These are phyloP conservation scores for Epistrophe eligans DNA, from an alignment of 2,888 invertebrate species.

Conservation along the genomic window DNA sequence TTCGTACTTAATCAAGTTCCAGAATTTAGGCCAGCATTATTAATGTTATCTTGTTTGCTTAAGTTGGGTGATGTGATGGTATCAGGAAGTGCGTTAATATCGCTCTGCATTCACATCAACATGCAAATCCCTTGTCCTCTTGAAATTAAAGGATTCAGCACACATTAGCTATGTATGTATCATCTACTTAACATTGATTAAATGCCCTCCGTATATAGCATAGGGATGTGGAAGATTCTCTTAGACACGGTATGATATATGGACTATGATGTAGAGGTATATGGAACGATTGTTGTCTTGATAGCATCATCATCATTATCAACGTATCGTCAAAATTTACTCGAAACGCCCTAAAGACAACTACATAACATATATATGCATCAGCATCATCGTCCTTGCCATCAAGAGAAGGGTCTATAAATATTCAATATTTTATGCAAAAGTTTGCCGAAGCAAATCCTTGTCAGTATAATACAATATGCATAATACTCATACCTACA, in stretches of 20 bases:
- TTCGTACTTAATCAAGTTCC: slow-evolving; percentile 66
- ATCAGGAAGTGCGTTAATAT: slow-evolving; percentile 17
- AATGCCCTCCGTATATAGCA: slow-evolving; percentile 49
- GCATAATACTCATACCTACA: neutral
- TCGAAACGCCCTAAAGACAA: slow-evolving; percentile 5
- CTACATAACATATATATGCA: neutral
- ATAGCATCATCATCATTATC: slow-evolving; percentile 35
- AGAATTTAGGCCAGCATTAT: slow-evolving; percentile 55
- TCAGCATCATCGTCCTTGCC: neutral
- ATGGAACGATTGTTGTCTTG: slow-evolving; percentile 21
- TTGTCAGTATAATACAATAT: slow-evolving; percentile 1
- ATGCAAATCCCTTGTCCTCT: slow-evolving; percentile 16
- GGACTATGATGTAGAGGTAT: slow-evolving; percentile 30
- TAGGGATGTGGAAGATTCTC: slow-evolving; percentile 8
- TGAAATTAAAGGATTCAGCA: slow-evolving; percentile 47
- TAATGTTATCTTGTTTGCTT: slow-evolving; percentile 45
- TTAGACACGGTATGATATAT: neutral
- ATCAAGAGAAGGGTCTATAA: neutral
- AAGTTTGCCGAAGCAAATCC: slow-evolving; percentile 24
- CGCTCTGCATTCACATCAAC: slow-evolving; percentile 14
- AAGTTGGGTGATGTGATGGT: slow-evolving; percentile 4
- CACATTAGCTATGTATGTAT: slow-evolving; percentile 52
- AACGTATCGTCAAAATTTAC: slow-evolving; percentile 27
- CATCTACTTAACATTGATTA: slow-evolving; percentile 70
- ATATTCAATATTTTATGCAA: slow-evolving; percentile 58